phyloP scores from a whole-genome alignment of 2,113 vertebrate genomes.

The Antigone vipio region DNA sequence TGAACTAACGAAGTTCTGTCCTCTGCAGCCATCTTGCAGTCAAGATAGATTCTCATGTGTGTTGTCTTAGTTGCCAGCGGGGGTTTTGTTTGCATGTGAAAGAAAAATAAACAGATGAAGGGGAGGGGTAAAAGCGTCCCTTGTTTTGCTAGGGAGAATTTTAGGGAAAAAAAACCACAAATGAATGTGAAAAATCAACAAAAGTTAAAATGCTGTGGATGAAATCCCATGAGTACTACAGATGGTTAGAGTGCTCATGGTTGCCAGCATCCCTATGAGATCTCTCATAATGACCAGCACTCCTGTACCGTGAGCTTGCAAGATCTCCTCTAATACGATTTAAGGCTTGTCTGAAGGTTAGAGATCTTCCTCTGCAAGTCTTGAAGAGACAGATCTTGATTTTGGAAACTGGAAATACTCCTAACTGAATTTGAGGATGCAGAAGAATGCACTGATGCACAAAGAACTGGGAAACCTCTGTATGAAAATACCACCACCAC shows the following conservation, averaged over 20 bases:
- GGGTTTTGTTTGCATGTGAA: not conserved
- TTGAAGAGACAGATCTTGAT: not conserved
- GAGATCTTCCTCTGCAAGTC: not conserved
- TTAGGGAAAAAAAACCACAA: not conserved
- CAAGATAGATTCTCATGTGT: not conserved
- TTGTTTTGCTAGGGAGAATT: not conserved
- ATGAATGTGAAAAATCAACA: not conserved
- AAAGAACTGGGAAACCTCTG: not conserved
- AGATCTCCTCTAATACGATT: not conserved
- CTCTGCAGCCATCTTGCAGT: not conserved
- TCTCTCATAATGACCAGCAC: not conserved
- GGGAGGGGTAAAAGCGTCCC: not conserved
- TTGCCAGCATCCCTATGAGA: not conserved
- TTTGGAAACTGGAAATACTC: not conserved
- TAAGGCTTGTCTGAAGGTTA: not conserved
- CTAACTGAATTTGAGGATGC: not conserved
- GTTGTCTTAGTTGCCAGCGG: not conserved
- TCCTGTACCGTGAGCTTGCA: not conserved
- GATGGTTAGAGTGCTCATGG: not conserved
- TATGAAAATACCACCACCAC: not conserved
- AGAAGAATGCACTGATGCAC: not conserved
- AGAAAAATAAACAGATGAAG: not conserved
- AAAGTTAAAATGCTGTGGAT: not conserved
- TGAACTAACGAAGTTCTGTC: not conserved
- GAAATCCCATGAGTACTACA: not conserved